Percentiles rank a stretch among this genome's conserved stretches.
phyloP scores from a whole-genome alignment of 2,113 vertebrate species.

The Neogobius melanostomus region DNA sequence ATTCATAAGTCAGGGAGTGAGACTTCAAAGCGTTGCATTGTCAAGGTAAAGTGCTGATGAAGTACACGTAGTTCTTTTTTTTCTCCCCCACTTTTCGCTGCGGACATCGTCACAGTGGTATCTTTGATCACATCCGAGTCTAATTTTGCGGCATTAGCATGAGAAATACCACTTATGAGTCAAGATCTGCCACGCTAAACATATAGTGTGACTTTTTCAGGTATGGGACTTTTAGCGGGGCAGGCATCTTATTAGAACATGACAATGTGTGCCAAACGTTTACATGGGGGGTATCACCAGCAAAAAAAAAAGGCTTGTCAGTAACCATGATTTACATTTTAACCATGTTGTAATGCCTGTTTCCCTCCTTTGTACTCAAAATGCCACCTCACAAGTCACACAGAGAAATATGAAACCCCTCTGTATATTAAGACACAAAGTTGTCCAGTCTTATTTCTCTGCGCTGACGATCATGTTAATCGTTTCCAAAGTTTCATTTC shows the following conservation, averaged over 20 bases:
- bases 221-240: background rate
- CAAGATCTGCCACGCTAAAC: constrained; percentile 33
- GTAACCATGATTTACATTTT: no score
- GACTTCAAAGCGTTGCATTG: constrained; percentile 71
- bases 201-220: constrained; percentile 4
- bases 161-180: constrained; percentile 45
- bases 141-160: constrained; percentile 31
- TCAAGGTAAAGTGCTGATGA: constrained; percentile 77
- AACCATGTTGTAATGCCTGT: no score
- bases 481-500: no score
- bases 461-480: no score
- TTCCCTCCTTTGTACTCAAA: no score
- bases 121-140: constrained; percentile 49
- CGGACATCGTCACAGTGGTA: constrained; percentile 53
- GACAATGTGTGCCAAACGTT: background rate
- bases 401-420: no score
- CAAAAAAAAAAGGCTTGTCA: no score
- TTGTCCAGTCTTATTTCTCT: no score
- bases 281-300: no score
- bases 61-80: constrained; percentile 49
- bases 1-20: constrained; percentile 72
- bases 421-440: no score
- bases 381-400: no score
- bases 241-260: background rate
- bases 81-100: constrained; percentile 37